Percentiles rank a stretch among this genome's conserved stretches.
phyloP scores from a whole-genome alignment of 2,888 invertebrate genomes.

The Brassicogethes aeneus region DNA sequence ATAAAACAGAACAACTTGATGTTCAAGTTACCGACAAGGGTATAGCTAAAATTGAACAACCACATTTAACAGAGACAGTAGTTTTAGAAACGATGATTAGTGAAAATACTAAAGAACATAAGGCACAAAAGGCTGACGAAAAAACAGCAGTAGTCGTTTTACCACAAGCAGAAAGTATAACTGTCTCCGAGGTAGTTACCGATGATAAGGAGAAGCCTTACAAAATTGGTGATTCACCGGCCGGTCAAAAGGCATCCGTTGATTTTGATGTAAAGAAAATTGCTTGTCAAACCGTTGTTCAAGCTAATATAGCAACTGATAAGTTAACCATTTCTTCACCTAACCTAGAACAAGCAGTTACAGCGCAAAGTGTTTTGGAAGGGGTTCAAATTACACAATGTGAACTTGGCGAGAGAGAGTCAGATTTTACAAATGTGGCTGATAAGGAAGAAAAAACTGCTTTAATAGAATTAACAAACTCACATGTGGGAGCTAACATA shows the following conservation, averaged over 20 bases:
- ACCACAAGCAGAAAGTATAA: slow-evolving; percentile 42
- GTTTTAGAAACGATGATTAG: slow-evolving; percentile 43
- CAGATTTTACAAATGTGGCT: no score
- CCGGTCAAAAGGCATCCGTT: slow-evolving; percentile 39
- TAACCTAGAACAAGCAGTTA: slow-evolving; percentile 38
- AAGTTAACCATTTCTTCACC: slow-evolving; percentile 32
- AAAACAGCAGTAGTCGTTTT: slow-evolving; percentile 38
- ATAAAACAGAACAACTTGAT: slow-evolving; percentile 31
- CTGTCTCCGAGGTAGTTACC: slow-evolving; percentile 42
- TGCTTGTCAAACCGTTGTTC: slow-evolving; percentile 42
- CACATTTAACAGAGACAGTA: slow-evolving; percentile 42
- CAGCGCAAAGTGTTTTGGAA: slow-evolving; percentile 44
- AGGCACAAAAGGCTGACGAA: slow-evolving; percentile 32
- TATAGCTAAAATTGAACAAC: slow-evolving; percentile 39
- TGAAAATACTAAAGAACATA: slow-evolving; percentile 45
- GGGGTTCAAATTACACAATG: slow-evolving; percentile 48
- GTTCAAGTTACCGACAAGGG: slow-evolving; percentile 25
- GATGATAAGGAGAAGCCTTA: slow-evolving; percentile 45
- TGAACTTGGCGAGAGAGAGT: slow-evolving; percentile 44
- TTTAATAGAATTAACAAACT: slow-evolving; percentile 30
- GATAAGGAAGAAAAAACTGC: slow-evolving; percentile 33
- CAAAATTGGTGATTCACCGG: slow-evolving; percentile 31
- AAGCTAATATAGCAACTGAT: slow-evolving; percentile 38
- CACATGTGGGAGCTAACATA: slow-evolving; percentile 36
- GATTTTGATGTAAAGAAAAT: slow-evolving; percentile 43